These are phyloP conservation scores for Xiphydria camelus DNA, from an alignment of 2,888 invertebrate genomes.

Conservation along the genomic window DNA sequence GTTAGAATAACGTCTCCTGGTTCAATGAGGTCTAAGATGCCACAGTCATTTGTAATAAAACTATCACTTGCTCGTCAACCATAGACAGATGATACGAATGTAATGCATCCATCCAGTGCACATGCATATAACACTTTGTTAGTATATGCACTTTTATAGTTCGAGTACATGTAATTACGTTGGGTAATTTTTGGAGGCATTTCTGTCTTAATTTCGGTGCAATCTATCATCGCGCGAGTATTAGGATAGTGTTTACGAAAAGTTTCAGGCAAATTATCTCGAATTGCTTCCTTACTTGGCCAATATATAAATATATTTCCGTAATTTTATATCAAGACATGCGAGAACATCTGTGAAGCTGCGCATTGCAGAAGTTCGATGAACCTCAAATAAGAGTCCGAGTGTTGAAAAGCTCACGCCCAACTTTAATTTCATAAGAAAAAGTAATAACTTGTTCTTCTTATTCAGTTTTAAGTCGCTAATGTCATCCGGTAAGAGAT, in stretches of 20 bases:
- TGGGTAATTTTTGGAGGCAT: slow-evolving; percentile 20
- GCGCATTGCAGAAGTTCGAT: slow-evolving; percentile 14
- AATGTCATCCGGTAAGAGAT: slow-evolving; percentile 19
- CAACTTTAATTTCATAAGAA: slow-evolving; percentile 26
- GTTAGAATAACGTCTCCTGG: slow-evolving; percentile 27
- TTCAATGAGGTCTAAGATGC: slow-evolving; percentile 27
- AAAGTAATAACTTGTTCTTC: slow-evolving; percentile 23
- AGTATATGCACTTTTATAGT: slow-evolving; percentile 24
- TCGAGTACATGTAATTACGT: slow-evolving; percentile 24
- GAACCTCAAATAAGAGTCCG: slow-evolving; percentile 19
- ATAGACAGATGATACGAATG: slow-evolving; percentile 26
- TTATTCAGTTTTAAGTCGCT: slow-evolving; percentile 15
- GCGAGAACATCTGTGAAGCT: slow-evolving; percentile 15
- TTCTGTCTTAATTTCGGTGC: slow-evolving; percentile 28
- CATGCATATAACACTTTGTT: slow-evolving; percentile 27
- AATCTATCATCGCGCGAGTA: slow-evolving; percentile 29
- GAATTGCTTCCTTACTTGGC: slow-evolving; percentile 23
- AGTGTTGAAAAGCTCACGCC: slow-evolving; percentile 17
- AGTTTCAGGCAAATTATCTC: slow-evolving; percentile 34
- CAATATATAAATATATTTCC: slow-evolving; percentile 27
- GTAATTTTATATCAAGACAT: slow-evolving; percentile 11
- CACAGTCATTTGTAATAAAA: slow-evolving; percentile 27
- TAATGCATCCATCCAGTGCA: slow-evolving; percentile 27
- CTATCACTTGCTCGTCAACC: slow-evolving; percentile 25
- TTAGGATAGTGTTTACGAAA: slow-evolving; percentile 24